Conservation (phyloP, 35 echinoderm and acorn worm genomes). For the Patiria miniata region DNA sequence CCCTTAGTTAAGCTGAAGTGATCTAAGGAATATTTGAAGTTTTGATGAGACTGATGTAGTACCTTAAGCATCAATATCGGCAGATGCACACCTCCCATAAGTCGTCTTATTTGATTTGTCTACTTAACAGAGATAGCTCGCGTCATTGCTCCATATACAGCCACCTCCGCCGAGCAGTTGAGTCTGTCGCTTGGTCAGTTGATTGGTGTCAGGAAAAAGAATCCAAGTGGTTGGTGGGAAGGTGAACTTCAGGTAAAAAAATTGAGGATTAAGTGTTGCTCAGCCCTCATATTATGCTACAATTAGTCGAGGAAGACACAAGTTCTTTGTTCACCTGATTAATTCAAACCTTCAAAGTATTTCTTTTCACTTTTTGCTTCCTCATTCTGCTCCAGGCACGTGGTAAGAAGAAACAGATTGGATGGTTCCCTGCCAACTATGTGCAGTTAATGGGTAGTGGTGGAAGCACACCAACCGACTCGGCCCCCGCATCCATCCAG, state of each 20-base stretch:
- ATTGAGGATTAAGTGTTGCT: no score
- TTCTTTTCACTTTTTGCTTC: no score
- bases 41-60: no score
- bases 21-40: no score
- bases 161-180: constrained; percentile 84
- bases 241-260: constrained; percentile 94
- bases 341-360: no score
- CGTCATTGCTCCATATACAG: constrained; percentile 78
- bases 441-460: constrained; percentile 59
- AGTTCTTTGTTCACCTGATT: no score
- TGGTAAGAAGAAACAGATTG: constrained; percentile 90
- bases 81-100: background rate
- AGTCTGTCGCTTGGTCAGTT: constrained; percentile 75
- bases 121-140: constrained; percentile 79
- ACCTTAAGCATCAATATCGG: no score
- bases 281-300: no score
- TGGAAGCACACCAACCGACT: constrained; percentile 16
- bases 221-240: constrained; percentile 95
- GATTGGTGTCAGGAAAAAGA: constrained; percentile 93
- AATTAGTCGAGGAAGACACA: no score
- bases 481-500: constrained; percentile 22
- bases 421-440: constrained; percentile 97
- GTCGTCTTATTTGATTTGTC: background rate
- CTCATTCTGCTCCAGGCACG: constrained; percentile 50
- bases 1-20: no score